Conservation (phyloP, 2,888 invertebrate genomes). For the Nemapogon koenigi region DNA sequence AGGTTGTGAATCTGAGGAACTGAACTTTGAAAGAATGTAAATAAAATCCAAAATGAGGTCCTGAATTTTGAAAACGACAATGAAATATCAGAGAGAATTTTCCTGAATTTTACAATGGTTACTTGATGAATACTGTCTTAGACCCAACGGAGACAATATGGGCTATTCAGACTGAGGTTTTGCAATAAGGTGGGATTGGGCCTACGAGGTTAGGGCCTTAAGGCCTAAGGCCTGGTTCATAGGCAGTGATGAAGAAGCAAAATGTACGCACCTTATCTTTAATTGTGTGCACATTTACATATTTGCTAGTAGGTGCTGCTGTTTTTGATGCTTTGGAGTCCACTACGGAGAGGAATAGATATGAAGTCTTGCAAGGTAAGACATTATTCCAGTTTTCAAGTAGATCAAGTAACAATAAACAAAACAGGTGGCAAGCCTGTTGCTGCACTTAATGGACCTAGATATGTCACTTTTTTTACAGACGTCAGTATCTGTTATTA, state of each 20-base stretch:
- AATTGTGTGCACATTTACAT: conserved; percentile 99
- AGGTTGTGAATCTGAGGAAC: too few species aligned
- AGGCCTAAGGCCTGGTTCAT: conserved; percentile 43
- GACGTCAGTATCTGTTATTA: too few species aligned
- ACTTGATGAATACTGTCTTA: conserved; percentile 30
- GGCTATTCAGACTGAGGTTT: conserved; percentile 26
- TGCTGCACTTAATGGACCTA: too few species aligned
- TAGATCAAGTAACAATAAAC: too few species aligned
- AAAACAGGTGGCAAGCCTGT: too few species aligned
- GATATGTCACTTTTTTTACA: too few species aligned
- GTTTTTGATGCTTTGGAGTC: conserved; percentile 99
- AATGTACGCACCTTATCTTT: conserved; percentile 99
- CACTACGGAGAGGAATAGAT: conserved; percentile 91
- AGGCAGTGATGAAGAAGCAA: conserved; percentile 96
- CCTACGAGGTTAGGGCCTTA: conserved; percentile 29
- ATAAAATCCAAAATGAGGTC: too few species aligned
- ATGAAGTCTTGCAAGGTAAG: conserved; percentile 86
- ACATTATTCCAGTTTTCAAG: conserved; percentile 11
- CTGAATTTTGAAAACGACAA: too few species aligned
- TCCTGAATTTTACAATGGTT: conserved; percentile 32
- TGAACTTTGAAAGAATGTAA: too few species aligned
- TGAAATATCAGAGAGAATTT: too few species aligned
- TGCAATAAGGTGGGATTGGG: conserved; percentile 23
- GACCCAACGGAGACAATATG: conserved; percentile 30
- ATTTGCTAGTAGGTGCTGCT: conserved; percentile 97